phyloP scores from a whole-genome alignment of 2,888 invertebrate species.

The Ormyrus thymus region DNA sequence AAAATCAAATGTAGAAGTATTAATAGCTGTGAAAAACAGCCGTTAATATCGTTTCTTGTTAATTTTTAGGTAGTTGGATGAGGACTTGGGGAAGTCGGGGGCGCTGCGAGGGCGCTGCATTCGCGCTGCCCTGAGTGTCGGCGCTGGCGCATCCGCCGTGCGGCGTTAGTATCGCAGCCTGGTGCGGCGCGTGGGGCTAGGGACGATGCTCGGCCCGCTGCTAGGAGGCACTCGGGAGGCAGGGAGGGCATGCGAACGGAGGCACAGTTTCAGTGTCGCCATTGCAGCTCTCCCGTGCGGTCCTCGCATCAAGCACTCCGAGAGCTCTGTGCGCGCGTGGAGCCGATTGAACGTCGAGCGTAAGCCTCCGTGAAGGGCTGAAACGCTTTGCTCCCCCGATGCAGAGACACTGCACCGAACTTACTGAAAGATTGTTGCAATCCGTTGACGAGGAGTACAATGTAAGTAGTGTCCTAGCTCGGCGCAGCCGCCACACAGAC shows the following conservation, averaged over 20 bases:
- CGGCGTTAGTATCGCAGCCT: constrained; percentile 65
- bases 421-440: constrained; percentile 97
- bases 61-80: too few species aligned
- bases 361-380: constrained; percentile 61
- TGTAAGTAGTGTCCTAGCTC: constrained; percentile 82
- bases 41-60: too few species aligned
- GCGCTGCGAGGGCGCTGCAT: constrained; percentile 1
- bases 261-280: constrained; percentile 76
- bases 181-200: constrained; percentile 64
- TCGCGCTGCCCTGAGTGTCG: not conserved
- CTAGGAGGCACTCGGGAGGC: constrained; percentile 73
- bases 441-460: constrained; percentile 98
- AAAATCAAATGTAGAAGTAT: too few species aligned
- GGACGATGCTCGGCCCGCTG: constrained; percentile 67
- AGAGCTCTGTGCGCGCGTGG: constrained; percentile 55
- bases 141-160: constrained; percentile 60
- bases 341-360: constrained; percentile 63
- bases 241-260: constrained; percentile 71
- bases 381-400: constrained; percentile 75
- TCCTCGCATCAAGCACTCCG: constrained; percentile 57
- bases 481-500: constrained; percentile 7
- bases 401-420: constrained; percentile 81
- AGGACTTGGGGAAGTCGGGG: not conserved
- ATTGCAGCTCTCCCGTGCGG: constrained; percentile 73
- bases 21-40: too few species aligned